A percentile compares a stretch with the other conserved stretches of the same genome.
Conservation (phyloP, 2,113 vertebrate species). For the Daboia siamensis region DNA sequence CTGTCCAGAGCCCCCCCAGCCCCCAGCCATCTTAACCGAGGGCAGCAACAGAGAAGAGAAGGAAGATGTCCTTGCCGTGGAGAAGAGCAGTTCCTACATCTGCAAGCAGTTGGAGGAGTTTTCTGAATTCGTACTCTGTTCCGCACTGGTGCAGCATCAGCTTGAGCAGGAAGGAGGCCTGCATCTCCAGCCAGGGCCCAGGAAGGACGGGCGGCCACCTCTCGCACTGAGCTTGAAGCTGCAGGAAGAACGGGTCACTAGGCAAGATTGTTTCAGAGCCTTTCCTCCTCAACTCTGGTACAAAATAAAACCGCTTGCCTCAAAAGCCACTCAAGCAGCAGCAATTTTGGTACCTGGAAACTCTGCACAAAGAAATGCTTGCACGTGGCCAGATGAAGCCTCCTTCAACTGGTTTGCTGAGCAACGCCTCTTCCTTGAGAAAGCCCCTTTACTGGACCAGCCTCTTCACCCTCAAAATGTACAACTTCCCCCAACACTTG, state of each 20-base stretch:
- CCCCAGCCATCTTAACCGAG: neutral
- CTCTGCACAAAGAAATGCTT: neutral
- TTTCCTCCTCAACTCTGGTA: neutral
- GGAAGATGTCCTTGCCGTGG: conserved; percentile 69
- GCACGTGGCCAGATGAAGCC: neutral
- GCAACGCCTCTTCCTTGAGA: neutral
- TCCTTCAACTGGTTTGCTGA: neutral
- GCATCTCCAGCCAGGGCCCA: conserved; percentile 78
- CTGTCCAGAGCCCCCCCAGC: neutral
- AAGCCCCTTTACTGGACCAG: neutral
- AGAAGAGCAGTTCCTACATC: conserved; percentile 72
- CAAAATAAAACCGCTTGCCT: neutral
- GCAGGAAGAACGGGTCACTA: accelerated
- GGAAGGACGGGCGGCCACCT: conserved; percentile 54
- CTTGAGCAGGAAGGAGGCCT: conserved; percentile 78
- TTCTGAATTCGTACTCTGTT: conserved; percentile 82
- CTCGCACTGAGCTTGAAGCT: conserved; percentile 68
- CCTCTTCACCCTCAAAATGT: neutral
- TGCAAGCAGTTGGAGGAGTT: conserved; percentile 80
- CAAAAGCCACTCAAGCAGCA: neutral
- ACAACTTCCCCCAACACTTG: neutral
- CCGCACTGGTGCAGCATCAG: conserved; percentile 79
- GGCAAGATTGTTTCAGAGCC: neutral
- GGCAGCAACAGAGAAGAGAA: neutral
- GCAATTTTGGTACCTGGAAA: neutral